Evolutionary conservation across 2,888 invertebrate species (phyloP), one percentile per base, ranked within the genome.

Genomic region (Ptychoptera contaminata): DNA sequence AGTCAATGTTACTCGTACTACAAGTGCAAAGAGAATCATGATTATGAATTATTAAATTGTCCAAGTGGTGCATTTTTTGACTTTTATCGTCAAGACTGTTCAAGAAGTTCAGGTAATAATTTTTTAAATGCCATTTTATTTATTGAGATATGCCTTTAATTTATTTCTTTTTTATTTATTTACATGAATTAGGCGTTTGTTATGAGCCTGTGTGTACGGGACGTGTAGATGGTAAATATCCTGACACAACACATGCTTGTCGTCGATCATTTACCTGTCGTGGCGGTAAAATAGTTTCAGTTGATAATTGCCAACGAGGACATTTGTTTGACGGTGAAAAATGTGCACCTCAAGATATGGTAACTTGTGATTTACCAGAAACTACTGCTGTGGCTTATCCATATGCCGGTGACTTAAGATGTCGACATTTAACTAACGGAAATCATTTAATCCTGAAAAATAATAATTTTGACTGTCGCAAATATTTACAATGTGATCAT

Each of bases 121-220:
- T 9, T 23, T 2, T 14, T 37, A 2, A 2, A 9, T 29, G 36
- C 2, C 36, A 4, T 23, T 29, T 6, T 3, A 37, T 16, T 16
- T 23, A 44, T 38, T 37, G 11, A 29, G 35, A 41, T 16, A 42
- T n/a, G 2, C 10, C 16, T 16, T 42, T 16, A 36, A 10, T 37
- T 43, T 2, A 16, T 15, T 5, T 40, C 32, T 2, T 14, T 16
- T 42, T n/a, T 37, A 42, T 35, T 35, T 39, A 32, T 31, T 34
- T 29, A 43, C 8, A n/a, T 16, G 37, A 46, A 47, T 15, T 38
- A 57, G 73, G 72, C 41, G 67, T 69, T 16, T 76, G 76, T 60
- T 73, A 71, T 58, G 75, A 76, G 52, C 72, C 74, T 11, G 64
- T 73, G 36, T 76, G 76, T 55, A 67, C 70, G 8, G 74, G 74